Conservation (phyloP, 2,113 vertebrate species). For the Lamprologus sp. region DNA sequence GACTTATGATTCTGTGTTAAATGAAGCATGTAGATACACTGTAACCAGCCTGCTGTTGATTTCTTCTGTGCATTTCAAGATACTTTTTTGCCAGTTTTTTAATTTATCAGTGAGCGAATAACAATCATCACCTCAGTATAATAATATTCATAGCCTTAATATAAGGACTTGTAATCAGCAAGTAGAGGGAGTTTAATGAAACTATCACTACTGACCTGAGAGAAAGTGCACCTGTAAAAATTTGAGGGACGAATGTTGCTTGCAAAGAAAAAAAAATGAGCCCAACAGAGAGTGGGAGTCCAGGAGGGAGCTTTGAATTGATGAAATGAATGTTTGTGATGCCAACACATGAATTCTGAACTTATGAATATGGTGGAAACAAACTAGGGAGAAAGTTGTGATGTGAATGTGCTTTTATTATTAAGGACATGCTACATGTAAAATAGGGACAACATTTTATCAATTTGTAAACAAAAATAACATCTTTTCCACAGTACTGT, state of each 20-base stretch:
- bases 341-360: background rate
- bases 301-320: background rate
- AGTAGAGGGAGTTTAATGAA: background rate
- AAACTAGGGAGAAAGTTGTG: background rate
- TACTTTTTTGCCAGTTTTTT: accelerated
- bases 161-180: accelerated
- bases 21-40: background rate
- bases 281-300: background rate
- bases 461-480: background rate
- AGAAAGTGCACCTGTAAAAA: background rate
- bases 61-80: background rate
- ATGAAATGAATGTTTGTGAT: background rate
- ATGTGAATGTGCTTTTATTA: background rate
- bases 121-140: background rate
- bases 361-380: background rate
- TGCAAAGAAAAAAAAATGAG: background rate
- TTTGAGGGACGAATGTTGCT: background rate
- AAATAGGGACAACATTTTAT: background rate
- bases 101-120: accelerated
- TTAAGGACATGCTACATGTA: accelerated
- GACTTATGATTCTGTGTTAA: background rate
- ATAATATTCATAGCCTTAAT: background rate
- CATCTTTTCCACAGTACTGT: background rate
- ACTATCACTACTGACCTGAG: accelerated
- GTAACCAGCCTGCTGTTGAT: background rate